A percentile compares a stretch with the other conserved stretches of the same genome.
Conservation (phyloP, 1,140 invertebrate genomes). For the Drosophila biarmipes region DNA sequence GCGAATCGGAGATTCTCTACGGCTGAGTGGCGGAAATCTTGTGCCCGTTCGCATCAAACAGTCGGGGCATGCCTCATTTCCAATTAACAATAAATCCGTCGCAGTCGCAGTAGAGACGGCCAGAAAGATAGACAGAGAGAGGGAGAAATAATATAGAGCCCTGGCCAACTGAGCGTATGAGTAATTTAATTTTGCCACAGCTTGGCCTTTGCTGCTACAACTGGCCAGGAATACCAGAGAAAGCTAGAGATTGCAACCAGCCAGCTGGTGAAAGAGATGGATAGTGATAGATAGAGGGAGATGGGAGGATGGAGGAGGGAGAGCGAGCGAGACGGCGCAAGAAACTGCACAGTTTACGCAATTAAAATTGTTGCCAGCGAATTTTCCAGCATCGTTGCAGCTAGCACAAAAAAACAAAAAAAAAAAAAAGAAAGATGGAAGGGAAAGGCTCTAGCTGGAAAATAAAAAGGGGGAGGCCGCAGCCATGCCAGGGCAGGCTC, state of each 20-base stretch:
- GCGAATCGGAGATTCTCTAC: constrained; percentile 9
- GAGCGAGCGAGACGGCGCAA: constrained; percentile 21
- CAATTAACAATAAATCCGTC: constrained; percentile 81
- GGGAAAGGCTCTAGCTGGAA: constrained; percentile 17
- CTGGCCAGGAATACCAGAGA: constrained; percentile 32
- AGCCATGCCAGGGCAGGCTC: constrained; percentile 9
- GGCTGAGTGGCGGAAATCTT: constrained; percentile 75
- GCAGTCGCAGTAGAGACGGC: constrained; percentile 53
- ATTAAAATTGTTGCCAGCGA: constrained; percentile 82
- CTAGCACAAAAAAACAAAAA: constrained; percentile 23
- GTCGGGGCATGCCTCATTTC: constrained; percentile 79
- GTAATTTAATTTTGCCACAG: constrained; percentile 80
- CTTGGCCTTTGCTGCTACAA: constrained; percentile 70
- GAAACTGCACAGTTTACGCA: constrained; percentile 76
- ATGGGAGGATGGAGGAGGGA: background rate
- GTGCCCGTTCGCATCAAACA: constrained; percentile 73
- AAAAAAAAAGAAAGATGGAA: too few species aligned
- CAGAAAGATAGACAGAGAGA: constrained; percentile 8
- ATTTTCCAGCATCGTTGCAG: constrained; percentile 59
- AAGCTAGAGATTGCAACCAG: constrained; percentile 19
- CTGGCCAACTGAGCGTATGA: constrained; percentile 78
- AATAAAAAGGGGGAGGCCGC: constrained; percentile 14
- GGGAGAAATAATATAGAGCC: background rate
- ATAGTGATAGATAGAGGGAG: constrained; percentile 1
- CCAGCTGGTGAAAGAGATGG: constrained; percentile 4